Evolutionary conservation across 2,888 invertebrate species (phyloP).

Genomic region (Pseudolycoriella hygida): DNA sequence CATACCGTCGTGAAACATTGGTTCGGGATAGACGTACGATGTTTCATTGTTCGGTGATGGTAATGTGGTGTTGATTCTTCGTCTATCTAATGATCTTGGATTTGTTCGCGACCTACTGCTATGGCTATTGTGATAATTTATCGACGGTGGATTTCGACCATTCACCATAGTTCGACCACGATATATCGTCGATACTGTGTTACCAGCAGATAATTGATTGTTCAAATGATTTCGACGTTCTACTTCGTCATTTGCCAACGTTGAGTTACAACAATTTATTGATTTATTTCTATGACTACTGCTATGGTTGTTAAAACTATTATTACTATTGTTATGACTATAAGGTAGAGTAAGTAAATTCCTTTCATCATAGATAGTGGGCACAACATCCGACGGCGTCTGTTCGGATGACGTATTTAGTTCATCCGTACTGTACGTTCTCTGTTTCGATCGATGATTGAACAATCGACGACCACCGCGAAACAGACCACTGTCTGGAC

Average conservation of each 20-base stretch:
- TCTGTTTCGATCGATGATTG: slow-evolving; percentile 12
- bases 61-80: slow-evolving; percentile 19
- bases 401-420: slow-evolving; percentile 13
- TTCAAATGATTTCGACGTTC: slow-evolving; percentile 27
- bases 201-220: slow-evolving; percentile 17
- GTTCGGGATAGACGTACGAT: slow-evolving; percentile 34
- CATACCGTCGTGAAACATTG: slow-evolving; percentile 67
- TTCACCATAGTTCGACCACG: slow-evolving; percentile 18
- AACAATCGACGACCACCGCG: slow-evolving; percentile 3
- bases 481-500: slow-evolving; percentile 5
- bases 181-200: slow-evolving; percentile 23
- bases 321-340: slow-evolving; percentile 12
- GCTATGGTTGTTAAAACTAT: slow-evolving; percentile 12
- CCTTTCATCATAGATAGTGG: slow-evolving; percentile 10
- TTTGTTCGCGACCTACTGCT: slow-evolving; percentile 21
- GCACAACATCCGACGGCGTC: slow-evolving; percentile 9
- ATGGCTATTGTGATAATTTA: slow-evolving; percentile 9
- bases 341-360: slow-evolving; percentile 11
- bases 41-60: slow-evolving; percentile 3
- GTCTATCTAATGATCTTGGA: slow-evolving; percentile 22
- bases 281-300: slow-evolving; percentile 13
- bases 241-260: slow-evolving; percentile 19
- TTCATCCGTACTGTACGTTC: slow-evolving; percentile 10
- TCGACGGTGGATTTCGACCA: slow-evolving; percentile 17
- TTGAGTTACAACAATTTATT: slow-evolving; percentile 5